Percentiles rank a stretch among this genome's conserved stretches.
Conservation (phyloP, 1,140 invertebrate genomes). For the Hypothenemus hampei region DNA sequence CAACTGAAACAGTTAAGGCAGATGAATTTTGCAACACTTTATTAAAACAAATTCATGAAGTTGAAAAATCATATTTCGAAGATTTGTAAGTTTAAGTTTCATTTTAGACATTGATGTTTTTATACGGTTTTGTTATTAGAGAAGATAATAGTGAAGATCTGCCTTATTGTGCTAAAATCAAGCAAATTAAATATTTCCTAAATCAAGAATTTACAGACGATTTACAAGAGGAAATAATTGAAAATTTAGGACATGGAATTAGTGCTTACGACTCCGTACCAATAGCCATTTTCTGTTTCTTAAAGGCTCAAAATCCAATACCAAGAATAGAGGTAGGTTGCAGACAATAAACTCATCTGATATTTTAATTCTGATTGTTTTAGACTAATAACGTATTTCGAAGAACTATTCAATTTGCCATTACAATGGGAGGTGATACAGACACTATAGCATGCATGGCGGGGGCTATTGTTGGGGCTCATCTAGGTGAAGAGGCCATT, state of each 20-base stretch:
- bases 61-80: constrained; percentile 36
- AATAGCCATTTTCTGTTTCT: constrained; percentile 70
- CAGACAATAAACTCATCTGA: too few relatives aligned
- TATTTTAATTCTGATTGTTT: constrained; percentile 2
- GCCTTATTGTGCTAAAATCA: constrained; percentile 52
- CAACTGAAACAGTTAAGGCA: constrained; percentile 47
- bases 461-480: constrained; percentile 70
- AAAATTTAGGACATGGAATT: constrained; percentile 58
- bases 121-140: constrained; percentile 6
- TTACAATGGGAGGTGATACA: constrained; percentile 72
- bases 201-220: constrained; percentile 39
- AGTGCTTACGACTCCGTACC: constrained; percentile 67
- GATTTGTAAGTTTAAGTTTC: constrained; percentile 2
- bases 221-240: constrained; percentile 51
- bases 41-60: constrained; percentile 56
- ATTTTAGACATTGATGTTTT: too few relatives aligned
- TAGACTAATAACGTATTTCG: constrained; percentile 49
- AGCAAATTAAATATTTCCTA: constrained; percentile 48
- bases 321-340: constrained; percentile 50
- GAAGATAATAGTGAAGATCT: constrained; percentile 29
- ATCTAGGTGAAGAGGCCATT: constrained; percentile 61
- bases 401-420: constrained; percentile 63
- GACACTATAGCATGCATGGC: constrained; percentile 79
- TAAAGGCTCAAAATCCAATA: constrained; percentile 57
- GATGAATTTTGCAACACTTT: constrained; percentile 53